These are phyloP conservation scores for Drosophila novamexicana DNA, from an alignment of 1,140 invertebrate species.

Conservation along the genomic window DNA sequence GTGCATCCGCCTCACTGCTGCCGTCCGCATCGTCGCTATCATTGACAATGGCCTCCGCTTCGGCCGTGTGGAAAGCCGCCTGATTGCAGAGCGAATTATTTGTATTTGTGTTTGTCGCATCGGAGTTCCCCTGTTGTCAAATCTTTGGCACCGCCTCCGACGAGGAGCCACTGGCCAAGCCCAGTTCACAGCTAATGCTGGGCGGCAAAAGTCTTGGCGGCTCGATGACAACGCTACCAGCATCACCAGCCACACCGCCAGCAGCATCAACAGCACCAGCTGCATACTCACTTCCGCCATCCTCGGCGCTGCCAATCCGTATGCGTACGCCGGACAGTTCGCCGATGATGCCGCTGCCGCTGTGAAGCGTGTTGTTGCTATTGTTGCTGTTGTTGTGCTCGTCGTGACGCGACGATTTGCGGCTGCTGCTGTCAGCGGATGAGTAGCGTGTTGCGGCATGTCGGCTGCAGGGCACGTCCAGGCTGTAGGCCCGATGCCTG, in stretches of 20 bases:
- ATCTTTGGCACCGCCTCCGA: constrained; percentile 74
- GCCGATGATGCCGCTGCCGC: constrained; percentile 55
- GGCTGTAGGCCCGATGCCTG: constrained; percentile 76
- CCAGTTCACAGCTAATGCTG: constrained; percentile 68
- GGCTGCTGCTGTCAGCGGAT: constrained; percentile 73
- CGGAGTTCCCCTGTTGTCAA: constrained; percentile 81
- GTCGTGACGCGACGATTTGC: constrained; percentile 72
- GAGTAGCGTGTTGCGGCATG: constrained; percentile 53
- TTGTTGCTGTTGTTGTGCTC: constrained; percentile 64
- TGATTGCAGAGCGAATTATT: constrained; percentile 67
- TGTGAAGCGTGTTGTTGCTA: constrained; percentile 79
- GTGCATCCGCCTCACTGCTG: constrained; percentile 42
- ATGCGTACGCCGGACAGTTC: constrained; percentile 54
- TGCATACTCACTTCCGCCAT: constrained; percentile 1
- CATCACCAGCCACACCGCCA: constrained; percentile 16
- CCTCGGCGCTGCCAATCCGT: constrained; percentile 49
- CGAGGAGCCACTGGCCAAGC: constrained; percentile 64
- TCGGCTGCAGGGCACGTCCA: constrained; percentile 75
- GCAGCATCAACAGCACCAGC: constrained; percentile 11
- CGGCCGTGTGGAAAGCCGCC: constrained; percentile 45
- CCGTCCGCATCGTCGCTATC: constrained; percentile 28
- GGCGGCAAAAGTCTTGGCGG: constrained; percentile 28
- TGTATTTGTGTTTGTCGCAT: constrained; percentile 50
- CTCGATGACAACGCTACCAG: not conserved
- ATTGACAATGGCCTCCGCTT: constrained; percentile 1